phyloP scores from a whole-genome alignment of 2,888 invertebrate species.

The Caenorhabditis sp. region DNA sequence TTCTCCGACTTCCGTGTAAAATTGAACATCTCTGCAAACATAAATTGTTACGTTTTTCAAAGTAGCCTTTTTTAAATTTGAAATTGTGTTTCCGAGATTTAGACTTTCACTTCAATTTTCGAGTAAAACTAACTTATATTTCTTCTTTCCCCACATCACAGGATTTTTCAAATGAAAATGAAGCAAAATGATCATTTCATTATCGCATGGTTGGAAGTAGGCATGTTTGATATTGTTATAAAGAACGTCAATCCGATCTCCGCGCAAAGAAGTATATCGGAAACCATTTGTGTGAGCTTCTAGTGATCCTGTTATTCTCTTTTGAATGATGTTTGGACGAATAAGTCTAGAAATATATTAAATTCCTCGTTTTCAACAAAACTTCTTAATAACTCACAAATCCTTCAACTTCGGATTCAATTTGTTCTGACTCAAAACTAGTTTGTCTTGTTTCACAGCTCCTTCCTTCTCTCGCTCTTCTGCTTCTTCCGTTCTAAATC shows the following conservation, averaged over 20 bases:
- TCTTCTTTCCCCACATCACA: slow-evolving; percentile 99
- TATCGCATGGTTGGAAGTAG: slow-evolving; percentile 89
- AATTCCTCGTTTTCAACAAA: slow-evolving; percentile 74
- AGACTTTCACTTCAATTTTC: not conserved
- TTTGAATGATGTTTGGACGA: slow-evolving; percentile 95
- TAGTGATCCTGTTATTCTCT: slow-evolving; percentile 76
- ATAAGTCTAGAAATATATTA: slow-evolving; percentile 81
- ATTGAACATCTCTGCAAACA: slow-evolving; percentile 77
- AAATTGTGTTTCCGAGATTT: no score
- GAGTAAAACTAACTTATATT: slow-evolving; percentile 76
- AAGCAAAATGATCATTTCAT: slow-evolving; percentile 97
- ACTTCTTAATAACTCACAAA: slow-evolving; percentile 40
- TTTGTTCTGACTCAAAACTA: slow-evolving; percentile 83
- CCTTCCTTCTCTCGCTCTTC: slow-evolving; percentile 97
- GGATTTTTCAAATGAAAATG: slow-evolving; percentile 99
- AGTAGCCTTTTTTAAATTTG: not conserved
- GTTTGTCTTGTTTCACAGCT: slow-evolving; percentile 95
- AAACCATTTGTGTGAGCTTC: slow-evolving; percentile 85
- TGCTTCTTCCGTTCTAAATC: slow-evolving; percentile 90
- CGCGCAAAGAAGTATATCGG: slow-evolving; percentile 95
- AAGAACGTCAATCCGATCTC: slow-evolving; percentile 97
- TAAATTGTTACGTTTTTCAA: no score
- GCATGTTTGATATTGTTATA: slow-evolving; percentile 99
- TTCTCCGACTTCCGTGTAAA: slow-evolving; percentile 99
- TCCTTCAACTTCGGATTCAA: slow-evolving; percentile 85